Conservation (phyloP, 2,888 invertebrate genomes). For the Noctua comes region DNA sequence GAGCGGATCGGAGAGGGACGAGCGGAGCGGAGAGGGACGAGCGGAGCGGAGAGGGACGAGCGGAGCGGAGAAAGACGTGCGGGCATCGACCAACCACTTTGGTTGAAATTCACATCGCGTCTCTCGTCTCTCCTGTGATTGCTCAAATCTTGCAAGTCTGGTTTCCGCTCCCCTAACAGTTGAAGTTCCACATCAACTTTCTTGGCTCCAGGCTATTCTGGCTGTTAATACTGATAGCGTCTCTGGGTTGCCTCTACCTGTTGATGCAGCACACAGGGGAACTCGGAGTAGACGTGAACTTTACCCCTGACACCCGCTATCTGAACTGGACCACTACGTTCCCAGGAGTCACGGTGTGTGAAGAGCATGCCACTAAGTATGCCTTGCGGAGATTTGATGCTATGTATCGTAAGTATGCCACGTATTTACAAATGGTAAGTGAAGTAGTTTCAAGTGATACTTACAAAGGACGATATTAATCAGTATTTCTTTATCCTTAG, state of each 20-base stretch:
- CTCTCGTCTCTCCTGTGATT: not conserved
- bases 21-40: not conserved
- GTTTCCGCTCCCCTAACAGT: not conserved
- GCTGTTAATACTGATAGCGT: constrained; percentile 86
- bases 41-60: not conserved
- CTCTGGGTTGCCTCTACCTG: constrained; percentile 87
- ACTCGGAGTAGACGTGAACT: constrained; percentile 90
- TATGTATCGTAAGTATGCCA: constrained; percentile 55
- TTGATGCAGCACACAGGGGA: constrained; percentile 86
- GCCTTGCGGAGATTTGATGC: constrained; percentile 70
- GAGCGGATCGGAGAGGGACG: no score
- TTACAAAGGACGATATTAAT: not conserved
- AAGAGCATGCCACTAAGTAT: constrained; percentile 79
- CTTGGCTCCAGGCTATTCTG: constrained; percentile 89
- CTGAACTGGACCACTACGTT: constrained; percentile 91
- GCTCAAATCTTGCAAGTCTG: not conserved
- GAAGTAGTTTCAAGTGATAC: no score
- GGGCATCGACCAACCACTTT: not conserved
- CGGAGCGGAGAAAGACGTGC: not conserved
- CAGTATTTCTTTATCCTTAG: not conserved
- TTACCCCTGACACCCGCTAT: constrained; percentile 91
- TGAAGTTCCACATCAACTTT: not conserved
- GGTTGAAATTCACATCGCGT: not conserved
- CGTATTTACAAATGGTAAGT: not conserved
- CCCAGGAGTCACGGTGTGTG: constrained; percentile 91